phyloP scores from a whole-genome alignment of 2,888 invertebrate genomes.

The Gortyna flavago region DNA sequence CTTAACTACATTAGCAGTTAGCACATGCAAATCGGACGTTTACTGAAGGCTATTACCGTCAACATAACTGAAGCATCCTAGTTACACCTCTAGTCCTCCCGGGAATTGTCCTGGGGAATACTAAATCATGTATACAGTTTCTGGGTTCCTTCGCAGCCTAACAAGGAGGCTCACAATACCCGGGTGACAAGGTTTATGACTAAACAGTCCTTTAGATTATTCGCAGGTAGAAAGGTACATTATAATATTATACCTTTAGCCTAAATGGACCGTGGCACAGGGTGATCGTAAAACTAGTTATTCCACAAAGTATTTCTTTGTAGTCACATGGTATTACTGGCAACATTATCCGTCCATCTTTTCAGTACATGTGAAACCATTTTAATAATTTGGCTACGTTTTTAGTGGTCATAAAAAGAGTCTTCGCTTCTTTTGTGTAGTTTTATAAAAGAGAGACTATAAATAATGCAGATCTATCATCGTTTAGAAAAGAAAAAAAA shows the following conservation, averaged over 20 bases:
- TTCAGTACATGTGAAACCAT: slow-evolving; percentile 31
- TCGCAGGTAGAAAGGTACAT: slow-evolving; percentile 47
- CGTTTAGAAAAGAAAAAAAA: neutral
- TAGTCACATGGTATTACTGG: slow-evolving; percentile 34
- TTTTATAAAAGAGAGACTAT: neutral
- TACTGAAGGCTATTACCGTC: slow-evolving; percentile 44
- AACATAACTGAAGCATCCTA: slow-evolving; percentile 36
- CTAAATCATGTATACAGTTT: slow-evolving; percentile 64
- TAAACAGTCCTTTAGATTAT: slow-evolving; percentile 43
- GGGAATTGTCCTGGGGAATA: slow-evolving; percentile 50
- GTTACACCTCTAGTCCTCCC: slow-evolving; percentile 52
- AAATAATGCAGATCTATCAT: neutral
- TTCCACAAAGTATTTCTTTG: slow-evolving; percentile 56
- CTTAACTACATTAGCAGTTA: slow-evolving; percentile 12
- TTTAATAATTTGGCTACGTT: slow-evolving; percentile 44
- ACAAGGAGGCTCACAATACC: slow-evolving; percentile 51
- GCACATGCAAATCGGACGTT: slow-evolving; percentile 54
- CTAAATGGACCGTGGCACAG: slow-evolving; percentile 52
- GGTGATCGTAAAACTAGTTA: slow-evolving; percentile 53
- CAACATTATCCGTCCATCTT: slow-evolving; percentile 33
- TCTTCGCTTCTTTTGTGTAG: neutral
- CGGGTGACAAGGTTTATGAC: slow-evolving; percentile 55
- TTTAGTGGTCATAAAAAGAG: slow-evolving; percentile 3
- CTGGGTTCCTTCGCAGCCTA: slow-evolving; percentile 43
- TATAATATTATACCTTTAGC: slow-evolving; percentile 47